These are phyloP conservation scores for Eupithecia abbreviata DNA, from an alignment of 2,888 invertebrate genomes.

Conservation along the genomic window DNA sequence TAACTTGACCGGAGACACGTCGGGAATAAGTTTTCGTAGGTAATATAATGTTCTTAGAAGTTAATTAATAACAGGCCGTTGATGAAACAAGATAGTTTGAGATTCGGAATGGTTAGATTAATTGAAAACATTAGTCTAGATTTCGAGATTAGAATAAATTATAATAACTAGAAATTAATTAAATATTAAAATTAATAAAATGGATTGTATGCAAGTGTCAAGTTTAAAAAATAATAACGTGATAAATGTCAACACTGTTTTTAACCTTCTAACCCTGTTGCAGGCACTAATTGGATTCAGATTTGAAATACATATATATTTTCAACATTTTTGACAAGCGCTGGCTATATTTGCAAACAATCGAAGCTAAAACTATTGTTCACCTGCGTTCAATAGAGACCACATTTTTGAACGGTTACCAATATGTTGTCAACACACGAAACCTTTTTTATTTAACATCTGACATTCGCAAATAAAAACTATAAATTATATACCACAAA, in stretches of 20 bases:
- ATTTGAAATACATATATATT: not conserved
- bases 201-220: not conserved
- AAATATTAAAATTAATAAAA: too few species aligned
- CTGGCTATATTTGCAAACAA: not conserved
- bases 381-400: not conserved
- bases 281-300: not conserved
- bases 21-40: constrained; percentile 60
- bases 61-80: constrained; percentile 53
- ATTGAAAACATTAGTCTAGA: constrained; percentile 49
- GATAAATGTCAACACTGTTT: not conserved
- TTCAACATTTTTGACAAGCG: not conserved
- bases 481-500: constrained; percentile 61
- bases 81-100: constrained; percentile 51
- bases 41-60: constrained; percentile 59
- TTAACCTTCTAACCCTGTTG: not conserved
- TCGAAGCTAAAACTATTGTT: not conserved
- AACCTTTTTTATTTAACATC: constrained; percentile 23
- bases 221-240: not conserved
- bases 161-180: not conserved
- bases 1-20: constrained; percentile 74
- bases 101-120: constrained; percentile 46
- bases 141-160: constrained; percentile 21
- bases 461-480: constrained; percentile 52
- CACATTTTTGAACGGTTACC: not conserved
- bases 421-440: constrained; percentile 23